Evolutionary conservation across 2,888 invertebrate genomes (phyloP).

Genomic region (Troides helena): DNA sequence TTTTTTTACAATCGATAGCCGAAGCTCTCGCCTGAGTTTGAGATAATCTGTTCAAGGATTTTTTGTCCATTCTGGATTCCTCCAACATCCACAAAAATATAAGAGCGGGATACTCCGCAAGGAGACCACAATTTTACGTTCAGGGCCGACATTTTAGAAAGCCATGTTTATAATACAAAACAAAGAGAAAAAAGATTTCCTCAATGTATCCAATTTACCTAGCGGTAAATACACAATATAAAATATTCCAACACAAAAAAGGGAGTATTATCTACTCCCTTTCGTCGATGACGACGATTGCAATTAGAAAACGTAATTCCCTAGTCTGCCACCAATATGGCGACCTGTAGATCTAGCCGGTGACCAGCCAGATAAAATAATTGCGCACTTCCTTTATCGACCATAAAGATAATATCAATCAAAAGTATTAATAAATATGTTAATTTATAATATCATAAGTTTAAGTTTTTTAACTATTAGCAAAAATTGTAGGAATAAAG

Average conservation of each 20-base stretch:
- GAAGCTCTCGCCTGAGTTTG: slow-evolving; percentile 85
- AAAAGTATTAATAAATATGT: neutral
- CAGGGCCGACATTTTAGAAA: slow-evolving; percentile 89
- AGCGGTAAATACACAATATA: slow-evolving; percentile 53
- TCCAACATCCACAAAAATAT: slow-evolving; percentile 78
- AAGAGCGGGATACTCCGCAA: slow-evolving; percentile 84
- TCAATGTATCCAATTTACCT: slow-evolving; percentile 55
- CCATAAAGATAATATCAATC: slow-evolving; percentile 15
- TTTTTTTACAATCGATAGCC: slow-evolving; percentile 87
- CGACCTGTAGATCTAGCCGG: slow-evolving; percentile 79
- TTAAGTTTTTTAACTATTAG: neutral
- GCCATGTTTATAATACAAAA: slow-evolving; percentile 86
- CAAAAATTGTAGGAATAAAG: neutral
- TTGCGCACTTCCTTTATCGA: slow-evolving; percentile 66
- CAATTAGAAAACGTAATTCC: slow-evolving; percentile 66
- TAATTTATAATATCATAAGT: neutral
- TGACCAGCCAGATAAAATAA: slow-evolving; percentile 61
- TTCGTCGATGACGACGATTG: slow-evolving; percentile 85
- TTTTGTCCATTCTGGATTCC: slow-evolving; percentile 87
- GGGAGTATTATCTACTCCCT: slow-evolving; percentile 83
- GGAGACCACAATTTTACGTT: slow-evolving; percentile 85
- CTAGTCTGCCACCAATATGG: slow-evolving; percentile 85
- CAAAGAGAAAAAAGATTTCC: slow-evolving; percentile 74
- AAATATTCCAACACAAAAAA: slow-evolving; percentile 65
- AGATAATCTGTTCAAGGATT: slow-evolving; percentile 84